Base-by-base conservation (phyloP, 2,888 invertebrate species). In the Pristionchus maxplancki region DNA sequence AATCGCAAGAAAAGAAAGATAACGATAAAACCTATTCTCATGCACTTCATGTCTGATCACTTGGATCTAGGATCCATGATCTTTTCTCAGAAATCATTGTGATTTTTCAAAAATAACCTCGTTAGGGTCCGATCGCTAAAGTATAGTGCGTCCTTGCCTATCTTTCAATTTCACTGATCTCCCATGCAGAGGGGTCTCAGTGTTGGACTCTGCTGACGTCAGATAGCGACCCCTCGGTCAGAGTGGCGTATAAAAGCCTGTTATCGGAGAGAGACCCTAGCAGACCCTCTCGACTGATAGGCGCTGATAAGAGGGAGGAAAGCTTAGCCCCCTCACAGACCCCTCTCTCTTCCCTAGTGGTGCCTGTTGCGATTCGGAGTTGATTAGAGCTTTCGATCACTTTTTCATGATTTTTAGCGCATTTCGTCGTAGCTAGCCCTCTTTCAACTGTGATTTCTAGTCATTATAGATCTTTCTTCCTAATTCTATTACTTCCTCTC, bases 291-390 rank as follows among this genome's bases (percentile, higher is more conserved):
- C 67, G 2, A 15, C n/a, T 9, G 58, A 58, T 58, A 58, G 58
- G 37, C 28, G 48, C 44, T 44, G 78, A 78, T 78, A 78, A 78
- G 78, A 64, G n/a, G 24, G 31, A 64, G 64, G 8, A 13, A 5
- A 40, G 40, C 78, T 44, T 34, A 44, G 78, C 78, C 78, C 78
- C 78, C 78, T 78, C 78, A 11, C 78, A 78, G 78, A 78, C 78
- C 78, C 78, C 78, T 78, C 34, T 40, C 71, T 37, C 71, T 24
- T n/a, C 34, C 67, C 0, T 37, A 24, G 44, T 44, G 44, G 64
- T 11, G 28, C 64, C 8, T 58, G 58, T 58, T 58, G 31, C 64
- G 64, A 64, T 31, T 64, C 64, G 28, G 20, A 67, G 64, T 37
- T 71, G 71, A 37, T 71, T 71, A 71, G 64, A 28, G 64, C 58